These are phyloP conservation scores for Castor canadensis DNA, from an alignment of 2,113 vertebrate species.

Conservation along the genomic window DNA sequence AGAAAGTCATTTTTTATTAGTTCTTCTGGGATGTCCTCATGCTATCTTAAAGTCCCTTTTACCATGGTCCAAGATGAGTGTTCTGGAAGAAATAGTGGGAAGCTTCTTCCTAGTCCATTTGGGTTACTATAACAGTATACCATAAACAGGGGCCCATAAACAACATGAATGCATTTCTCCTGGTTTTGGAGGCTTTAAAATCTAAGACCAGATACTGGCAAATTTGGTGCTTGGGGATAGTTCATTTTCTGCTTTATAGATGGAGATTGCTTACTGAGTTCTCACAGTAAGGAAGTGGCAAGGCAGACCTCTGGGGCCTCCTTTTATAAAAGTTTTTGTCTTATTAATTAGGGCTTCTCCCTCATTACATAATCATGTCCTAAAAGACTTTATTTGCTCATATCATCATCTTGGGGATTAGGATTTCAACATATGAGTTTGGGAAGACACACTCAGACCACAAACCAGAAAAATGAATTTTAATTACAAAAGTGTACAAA, in stretches of 20 bases:
- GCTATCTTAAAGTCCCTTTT: background rate
- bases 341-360: background rate
- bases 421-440: background rate
- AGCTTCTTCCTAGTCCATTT: background rate
- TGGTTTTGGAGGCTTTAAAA: background rate
- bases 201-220: background rate
- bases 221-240: background rate
- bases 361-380: background rate
- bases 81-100: background rate
- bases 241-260: background rate
- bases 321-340: background rate
- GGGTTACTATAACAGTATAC: background rate
- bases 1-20: background rate
- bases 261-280: background rate
- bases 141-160: background rate
- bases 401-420: background rate
- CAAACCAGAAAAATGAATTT: background rate
- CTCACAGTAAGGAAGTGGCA: rapidly evolving
- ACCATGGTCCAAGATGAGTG: background rate
- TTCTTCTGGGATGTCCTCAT: background rate
- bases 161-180: background rate
- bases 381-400: background rate
- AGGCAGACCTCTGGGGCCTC: too few relatives aligned
- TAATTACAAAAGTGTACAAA: background rate
- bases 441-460: background rate